Conservation (phyloP, 2,888 invertebrate genomes). For the Agrochola litura region DNA sequence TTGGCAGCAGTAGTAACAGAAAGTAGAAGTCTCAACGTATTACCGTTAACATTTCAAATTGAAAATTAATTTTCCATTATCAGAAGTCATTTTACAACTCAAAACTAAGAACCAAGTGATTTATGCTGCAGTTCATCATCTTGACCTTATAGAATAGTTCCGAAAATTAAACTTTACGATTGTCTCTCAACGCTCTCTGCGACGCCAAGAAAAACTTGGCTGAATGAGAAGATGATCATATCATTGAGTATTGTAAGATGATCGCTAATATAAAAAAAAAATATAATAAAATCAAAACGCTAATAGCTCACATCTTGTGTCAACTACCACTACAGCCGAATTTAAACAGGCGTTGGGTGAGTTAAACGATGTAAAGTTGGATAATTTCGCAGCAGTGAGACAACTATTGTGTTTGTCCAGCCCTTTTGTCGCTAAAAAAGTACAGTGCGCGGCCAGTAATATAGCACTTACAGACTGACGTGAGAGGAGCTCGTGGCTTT, state of each 20-base stretch:
- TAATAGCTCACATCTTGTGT: conserved; percentile 46
- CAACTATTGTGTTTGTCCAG: conserved; percentile 75
- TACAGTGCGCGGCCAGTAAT: background rate
- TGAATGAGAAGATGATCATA: background rate
- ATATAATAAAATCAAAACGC: too few relatives aligned
- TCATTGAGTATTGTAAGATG: background rate
- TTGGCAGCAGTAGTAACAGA: background rate
- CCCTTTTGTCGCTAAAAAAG: conserved; percentile 67
- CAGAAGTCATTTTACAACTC: background rate
- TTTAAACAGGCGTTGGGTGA: conserved; percentile 77
- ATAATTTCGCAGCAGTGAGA: conserved; percentile 73
- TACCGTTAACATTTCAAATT: background rate
- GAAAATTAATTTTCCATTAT: background rate
- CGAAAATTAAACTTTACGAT: background rate
- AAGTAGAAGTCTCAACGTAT: background rate
- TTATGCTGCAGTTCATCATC: background rate
- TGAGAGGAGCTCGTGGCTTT: too few relatives aligned
- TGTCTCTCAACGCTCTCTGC: background rate
- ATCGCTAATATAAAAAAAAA: background rate
- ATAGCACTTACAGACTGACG: background rate
- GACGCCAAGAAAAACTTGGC: background rate
- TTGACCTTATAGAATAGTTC: background rate
- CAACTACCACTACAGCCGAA: conserved; percentile 69
- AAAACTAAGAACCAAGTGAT: background rate
- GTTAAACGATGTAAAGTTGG: conserved; percentile 79